Conservation (phyloP, 2,888 invertebrate genomes). For the Caenorhabditis sulstoni region DNA sequence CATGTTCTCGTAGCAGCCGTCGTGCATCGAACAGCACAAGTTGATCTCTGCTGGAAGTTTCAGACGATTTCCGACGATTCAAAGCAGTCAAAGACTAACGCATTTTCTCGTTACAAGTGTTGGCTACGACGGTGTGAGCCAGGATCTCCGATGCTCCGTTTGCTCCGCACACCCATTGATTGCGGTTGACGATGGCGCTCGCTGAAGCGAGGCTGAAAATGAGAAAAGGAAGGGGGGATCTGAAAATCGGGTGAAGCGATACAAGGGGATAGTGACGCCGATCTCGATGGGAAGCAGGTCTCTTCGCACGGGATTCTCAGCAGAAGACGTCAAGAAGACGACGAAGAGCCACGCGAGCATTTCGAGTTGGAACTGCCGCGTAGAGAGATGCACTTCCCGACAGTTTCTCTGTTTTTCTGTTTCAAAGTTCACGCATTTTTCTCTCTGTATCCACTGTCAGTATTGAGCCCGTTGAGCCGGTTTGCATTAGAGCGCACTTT, state of each 20-base stretch:
- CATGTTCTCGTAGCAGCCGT: constrained; percentile 26
- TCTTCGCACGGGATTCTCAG: neutral
- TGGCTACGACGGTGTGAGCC: neutral
- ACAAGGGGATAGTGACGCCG: too few relatives aligned
- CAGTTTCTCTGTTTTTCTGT: too few relatives aligned
- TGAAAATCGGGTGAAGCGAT: too few relatives aligned
- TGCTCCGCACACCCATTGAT: neutral
- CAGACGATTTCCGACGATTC: neutral
- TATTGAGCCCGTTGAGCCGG: too few relatives aligned
- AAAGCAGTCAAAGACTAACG: neutral
- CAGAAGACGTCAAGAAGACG: constrained; percentile 2
- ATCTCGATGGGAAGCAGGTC: too few relatives aligned
- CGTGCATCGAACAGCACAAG: constrained; percentile 33
- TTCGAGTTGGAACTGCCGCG: neutral
- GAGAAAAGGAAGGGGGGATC: too few relatives aligned
- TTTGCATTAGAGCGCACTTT: too few relatives aligned
- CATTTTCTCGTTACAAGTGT: constrained; percentile 27
- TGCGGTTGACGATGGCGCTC: neutral
- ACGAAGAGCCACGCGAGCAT: constrained; percentile 10
- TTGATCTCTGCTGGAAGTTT: constrained; percentile 27
- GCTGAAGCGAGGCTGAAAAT: too few relatives aligned
- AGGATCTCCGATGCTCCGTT: neutral
- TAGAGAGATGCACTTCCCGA: too few relatives aligned
- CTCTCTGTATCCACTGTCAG: too few relatives aligned
- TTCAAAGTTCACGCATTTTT: too few relatives aligned